phyloP scores from a whole-genome alignment of 2,888 invertebrate genomes.

The Mythimna pallens region DNA sequence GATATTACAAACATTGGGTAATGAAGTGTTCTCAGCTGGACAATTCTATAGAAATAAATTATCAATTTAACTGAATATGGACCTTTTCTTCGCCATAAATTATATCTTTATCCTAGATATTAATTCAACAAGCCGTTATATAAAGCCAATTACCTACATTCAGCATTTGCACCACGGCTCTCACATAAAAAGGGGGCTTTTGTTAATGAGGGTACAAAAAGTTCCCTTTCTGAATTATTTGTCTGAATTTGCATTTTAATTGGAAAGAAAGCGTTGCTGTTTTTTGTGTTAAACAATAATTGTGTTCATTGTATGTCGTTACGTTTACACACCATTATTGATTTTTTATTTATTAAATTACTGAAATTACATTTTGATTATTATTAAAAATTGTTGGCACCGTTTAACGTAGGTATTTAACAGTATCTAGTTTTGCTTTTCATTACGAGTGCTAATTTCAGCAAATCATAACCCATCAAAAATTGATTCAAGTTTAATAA shows the following conservation, averaged over 20 bases:
- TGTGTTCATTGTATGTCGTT: slow-evolving; percentile 40
- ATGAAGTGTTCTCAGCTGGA: slow-evolving; percentile 54
- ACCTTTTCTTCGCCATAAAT: slow-evolving; percentile 63
- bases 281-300: slow-evolving; percentile 66
- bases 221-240: slow-evolving; percentile 80
- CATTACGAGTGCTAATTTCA: neutral
- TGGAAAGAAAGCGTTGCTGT: slow-evolving; percentile 77
- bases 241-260: slow-evolving; percentile 84
- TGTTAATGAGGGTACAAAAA: slow-evolving; percentile 83
- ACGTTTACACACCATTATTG: slow-evolving; percentile 7
- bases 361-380: neutral
- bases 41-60: slow-evolving; percentile 57
- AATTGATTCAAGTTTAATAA: neutral
- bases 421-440: neutral
- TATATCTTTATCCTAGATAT: slow-evolving; percentile 69
- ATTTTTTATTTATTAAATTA: neutral
- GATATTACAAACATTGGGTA: slow-evolving; percentile 25
- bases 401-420: neutral
- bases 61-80: slow-evolving; percentile 57
- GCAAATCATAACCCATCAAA: neutral
- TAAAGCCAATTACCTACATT: slow-evolving; percentile 78
- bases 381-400: neutral
- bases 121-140: slow-evolving; percentile 75
- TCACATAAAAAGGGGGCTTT: slow-evolving; percentile 75
- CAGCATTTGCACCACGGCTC: slow-evolving; percentile 74